Base-by-base conservation (phyloP, 2,888 invertebrate species). In the Ormyrus pomaceus region DNA sequence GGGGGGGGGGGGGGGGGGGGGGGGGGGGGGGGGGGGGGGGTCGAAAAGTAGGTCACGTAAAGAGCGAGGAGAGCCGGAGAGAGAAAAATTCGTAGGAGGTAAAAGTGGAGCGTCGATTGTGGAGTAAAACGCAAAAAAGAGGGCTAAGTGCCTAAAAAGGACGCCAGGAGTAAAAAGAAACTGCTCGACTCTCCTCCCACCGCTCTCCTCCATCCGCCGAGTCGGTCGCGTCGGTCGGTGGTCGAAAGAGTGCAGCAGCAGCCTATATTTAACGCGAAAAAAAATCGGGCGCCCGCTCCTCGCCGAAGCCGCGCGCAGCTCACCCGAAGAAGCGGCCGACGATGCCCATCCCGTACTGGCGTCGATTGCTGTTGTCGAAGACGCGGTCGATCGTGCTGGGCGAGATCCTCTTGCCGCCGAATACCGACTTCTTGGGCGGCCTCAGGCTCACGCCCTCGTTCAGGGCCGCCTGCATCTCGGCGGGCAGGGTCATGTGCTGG, bases 321-420 rank as follows among this genome's bases (percentile, higher is more conserved):
- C 90, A 95, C 94, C 96, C 94, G 88, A 96, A 95, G 87, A 95
- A 93, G 86, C 95, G 92, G 68, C 96, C 96, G 74, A 96, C 93
- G 91, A 96, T 93, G 85, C 97, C 95, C 95, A 96, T 94, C 86
- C 96, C 95, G 90, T 95, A 96, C 90, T 95, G 95, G 86, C 98
- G 94, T 82, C 98, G 93, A 89, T 98, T 95, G 19, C 97, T 97
- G 91, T 98, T 97, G 90, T 98, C 97, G 82, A 96, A 93, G 13
- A 97, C 94, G n/a, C 96, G 95, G 88, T 97, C 96, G 78, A 98
- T 92, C 85, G 97, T 93, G 72, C 94, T 94, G 11, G 95, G 94
- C 82, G 95, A 94, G 85, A 97, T 96, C 83, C 96, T 93, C 64
- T 92, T 92, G 34, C 95, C 94, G 8, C 96, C 95, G 51, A 84